Base-by-base conservation (phyloP, 2,113 vertebrate species). In the Argyrosomus japonicus region DNA sequence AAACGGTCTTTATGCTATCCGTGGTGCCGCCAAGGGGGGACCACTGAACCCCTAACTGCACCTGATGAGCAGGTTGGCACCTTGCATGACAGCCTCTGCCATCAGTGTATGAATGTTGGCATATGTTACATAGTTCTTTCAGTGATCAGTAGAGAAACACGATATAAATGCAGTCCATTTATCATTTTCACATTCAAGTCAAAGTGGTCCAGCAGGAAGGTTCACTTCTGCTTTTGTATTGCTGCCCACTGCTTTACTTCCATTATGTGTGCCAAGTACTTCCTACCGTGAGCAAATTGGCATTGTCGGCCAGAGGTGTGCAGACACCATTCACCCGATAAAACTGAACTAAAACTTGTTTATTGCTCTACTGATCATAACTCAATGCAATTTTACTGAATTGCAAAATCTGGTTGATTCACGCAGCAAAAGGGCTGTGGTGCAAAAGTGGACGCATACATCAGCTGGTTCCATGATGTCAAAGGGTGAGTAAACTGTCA, bases 161-260 rank as follows among this genome's bases (percentile, higher is more conserved):
- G 36, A 40, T 8, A 9, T 40, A 40, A 40, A 9, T 2, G 36
- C 36, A 40, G 36, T 8, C 7, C 36, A 40, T 40, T 40, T 40
- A 40, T 40, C 36, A 9, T 40, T 40, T 40, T 40, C 9, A 40
- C 47, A 51, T 43, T 51, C 15, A 80, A 65, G 70, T 87, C 58
- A 85, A 87, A 82, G 76, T 48, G 60, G 6, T 43, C 12, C 36
- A 65, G 56, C 77, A 86, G 80, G 78, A 80, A 81, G 80, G 21
- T 48, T 74, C 29, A 75, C 77, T 50, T 81, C 67, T 73, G 79
- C 18, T 56, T 81, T 65, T 83, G 77, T 72, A 74, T 74, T 40
- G 64, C 80, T 76, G 71, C 74, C 81, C 75, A 73, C 83, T 78
- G 85, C 68, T 86, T 92, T 79, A 86, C 80, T 73, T 73, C 74